Evolutionary conservation across 2,888 invertebrate genomes (phyloP).

Genomic region (Noctua comes): DNA sequence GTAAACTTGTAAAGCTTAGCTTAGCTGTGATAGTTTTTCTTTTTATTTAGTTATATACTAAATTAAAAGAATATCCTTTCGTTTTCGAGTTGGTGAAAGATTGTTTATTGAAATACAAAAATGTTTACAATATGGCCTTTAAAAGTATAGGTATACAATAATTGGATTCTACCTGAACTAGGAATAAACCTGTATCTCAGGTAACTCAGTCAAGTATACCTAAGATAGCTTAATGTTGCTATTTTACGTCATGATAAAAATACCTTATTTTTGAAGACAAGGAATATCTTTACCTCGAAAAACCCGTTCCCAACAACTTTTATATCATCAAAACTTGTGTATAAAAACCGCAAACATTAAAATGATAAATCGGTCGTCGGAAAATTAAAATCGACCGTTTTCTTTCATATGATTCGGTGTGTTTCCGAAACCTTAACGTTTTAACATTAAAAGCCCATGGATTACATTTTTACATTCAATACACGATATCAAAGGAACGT

Average conservation of each 20-base stretch:
- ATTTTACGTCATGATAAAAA: neutral
- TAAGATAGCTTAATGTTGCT: neutral
- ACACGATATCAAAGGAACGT: slow-evolving; percentile 43
- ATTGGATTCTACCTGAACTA: too few relatives aligned
- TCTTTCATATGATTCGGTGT: slow-evolving; percentile 11
- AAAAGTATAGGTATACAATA: too few relatives aligned
- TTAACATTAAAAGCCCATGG: slow-evolving; percentile 20
- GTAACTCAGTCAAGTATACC: too few relatives aligned
- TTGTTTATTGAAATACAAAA: neutral
- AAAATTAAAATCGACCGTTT: slow-evolving; percentile 19
- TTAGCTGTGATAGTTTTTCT: too few relatives aligned
- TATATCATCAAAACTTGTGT: too few relatives aligned
- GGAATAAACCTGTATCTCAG: too few relatives aligned
- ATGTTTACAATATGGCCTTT: too few relatives aligned
- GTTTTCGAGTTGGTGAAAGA: neutral
- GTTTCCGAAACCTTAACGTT: slow-evolving; percentile 12
- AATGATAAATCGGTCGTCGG: neutral
- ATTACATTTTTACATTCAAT: slow-evolving; percentile 45
- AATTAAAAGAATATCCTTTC: too few relatives aligned
- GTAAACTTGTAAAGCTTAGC: too few relatives aligned
- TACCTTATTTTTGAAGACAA: neutral
- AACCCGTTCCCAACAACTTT: rapidly evolving
- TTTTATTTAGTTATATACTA: too few relatives aligned
- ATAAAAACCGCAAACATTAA: neutral
- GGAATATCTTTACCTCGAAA: neutral